These are phyloP conservation scores for Artibeus jamaicensis DNA, from an alignment of 2,797 vertebrate species.

Conservation along the genomic window DNA sequence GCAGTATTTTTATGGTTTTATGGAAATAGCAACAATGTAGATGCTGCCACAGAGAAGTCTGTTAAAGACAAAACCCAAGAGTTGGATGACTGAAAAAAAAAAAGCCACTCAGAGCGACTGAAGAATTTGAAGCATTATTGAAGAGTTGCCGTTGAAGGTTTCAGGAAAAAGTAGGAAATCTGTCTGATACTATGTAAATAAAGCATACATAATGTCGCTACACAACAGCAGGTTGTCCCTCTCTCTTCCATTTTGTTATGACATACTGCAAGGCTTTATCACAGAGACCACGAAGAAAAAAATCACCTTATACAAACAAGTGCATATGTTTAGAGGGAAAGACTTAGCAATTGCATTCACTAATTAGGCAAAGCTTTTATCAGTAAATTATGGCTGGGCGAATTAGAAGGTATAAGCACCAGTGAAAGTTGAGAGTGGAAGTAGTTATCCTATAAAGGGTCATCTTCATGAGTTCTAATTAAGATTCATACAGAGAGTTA, in stretches of 20 bases:
- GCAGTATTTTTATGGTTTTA: not conserved
- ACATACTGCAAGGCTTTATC: not conserved
- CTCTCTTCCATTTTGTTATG: not conserved
- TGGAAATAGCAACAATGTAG: not conserved
- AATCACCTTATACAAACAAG: not conserved
- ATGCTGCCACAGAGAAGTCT: not conserved
- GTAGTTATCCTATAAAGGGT: not conserved
- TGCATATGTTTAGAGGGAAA: not conserved
- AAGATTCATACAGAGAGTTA: not conserved
- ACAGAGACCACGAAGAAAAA: not conserved
- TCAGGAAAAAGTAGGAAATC: not conserved
- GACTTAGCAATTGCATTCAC: not conserved
- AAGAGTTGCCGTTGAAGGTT: not conserved
- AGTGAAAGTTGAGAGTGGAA: not conserved
- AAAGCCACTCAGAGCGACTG: not conserved
- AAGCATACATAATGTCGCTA: not conserved
- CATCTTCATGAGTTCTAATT: not conserved
- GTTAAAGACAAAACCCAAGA: not conserved
- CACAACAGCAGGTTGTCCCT: not conserved
- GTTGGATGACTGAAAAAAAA: not conserved
- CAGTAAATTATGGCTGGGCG: not conserved
- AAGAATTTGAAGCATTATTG: not conserved
- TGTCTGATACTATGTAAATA: not conserved
- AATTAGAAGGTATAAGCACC: not conserved
- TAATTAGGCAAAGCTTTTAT: not conserved